Percentiles rank a stretch among this genome's conserved stretches.
Evolutionary conservation across 2,113 vertebrate species (phyloP).

Genomic region (Carettochelys insculpta): DNA sequence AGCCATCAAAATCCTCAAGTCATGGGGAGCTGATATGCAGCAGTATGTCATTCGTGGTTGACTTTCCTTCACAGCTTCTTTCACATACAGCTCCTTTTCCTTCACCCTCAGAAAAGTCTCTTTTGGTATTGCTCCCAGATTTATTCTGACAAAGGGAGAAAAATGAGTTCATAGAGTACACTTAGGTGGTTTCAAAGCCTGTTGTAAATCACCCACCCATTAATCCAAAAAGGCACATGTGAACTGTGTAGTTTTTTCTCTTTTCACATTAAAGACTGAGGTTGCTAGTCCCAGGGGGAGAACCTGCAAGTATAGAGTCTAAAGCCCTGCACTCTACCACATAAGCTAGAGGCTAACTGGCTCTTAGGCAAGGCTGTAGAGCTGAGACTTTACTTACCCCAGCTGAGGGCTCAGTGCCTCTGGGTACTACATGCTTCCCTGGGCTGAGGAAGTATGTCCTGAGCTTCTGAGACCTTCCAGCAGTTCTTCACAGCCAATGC

Average conservation of each 20-base stretch:
- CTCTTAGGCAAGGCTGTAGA: too few species aligned
- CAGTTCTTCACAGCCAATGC: too few species aligned
- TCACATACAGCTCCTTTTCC: background rate
- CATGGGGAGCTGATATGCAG: background rate
- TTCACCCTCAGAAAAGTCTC: accelerated
- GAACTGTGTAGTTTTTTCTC: background rate
- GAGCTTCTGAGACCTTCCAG: too few species aligned
- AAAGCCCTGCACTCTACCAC: too few species aligned
- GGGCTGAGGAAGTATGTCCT: too few species aligned
- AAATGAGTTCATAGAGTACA: background rate
- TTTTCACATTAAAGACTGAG: too few species aligned
- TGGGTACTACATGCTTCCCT: too few species aligned
- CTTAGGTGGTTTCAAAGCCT: background rate
- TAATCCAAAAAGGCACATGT: background rate
- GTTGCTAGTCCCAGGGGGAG: too few species aligned
- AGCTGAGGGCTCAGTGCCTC: too few species aligned
- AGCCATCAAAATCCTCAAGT: background rate
- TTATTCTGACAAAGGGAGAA: background rate
- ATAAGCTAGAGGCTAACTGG: too few species aligned
- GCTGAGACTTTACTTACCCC: too few species aligned
- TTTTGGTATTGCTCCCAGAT: background rate
- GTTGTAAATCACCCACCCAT: slow-evolving; percentile 36
- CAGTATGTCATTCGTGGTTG: background rate
- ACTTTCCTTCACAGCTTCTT: background rate
- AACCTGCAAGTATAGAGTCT: too few species aligned